Base-by-base conservation (phyloP, 2,797 vertebrate genomes). In the Zenarchopterus dispar region DNA sequence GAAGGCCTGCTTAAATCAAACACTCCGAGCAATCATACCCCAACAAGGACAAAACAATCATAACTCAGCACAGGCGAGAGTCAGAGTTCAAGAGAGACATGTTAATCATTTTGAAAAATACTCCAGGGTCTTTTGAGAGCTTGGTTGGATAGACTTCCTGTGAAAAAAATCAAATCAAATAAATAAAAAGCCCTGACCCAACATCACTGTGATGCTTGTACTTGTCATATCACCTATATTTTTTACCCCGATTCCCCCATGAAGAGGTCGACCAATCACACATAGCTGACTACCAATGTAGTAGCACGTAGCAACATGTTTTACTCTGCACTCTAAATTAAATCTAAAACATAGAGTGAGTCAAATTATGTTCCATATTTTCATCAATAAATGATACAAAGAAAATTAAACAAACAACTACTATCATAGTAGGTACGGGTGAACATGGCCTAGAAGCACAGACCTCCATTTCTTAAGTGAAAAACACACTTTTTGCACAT, bases 81-180 rank as follows among this genome's bases (percentile, higher is more conserved):
- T 91, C 89, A 92, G 70, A 90, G 88, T 84, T 90, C 85, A 86
- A 78, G 65, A 85, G 62, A 80, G 79, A 84, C 77, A 80, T 88
- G 84, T 85, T 85, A 71, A 85, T 89, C 78, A 77, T 88, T 88
- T 84, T 74, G 55, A 81, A 82, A 71, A 81, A 83, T 79, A 63
- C 81, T 84, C 75, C 45, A 44, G 81, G 73, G 76, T 62, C 71
- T 66, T 56, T 65, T 33, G 31, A 65, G 46, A 56, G 65, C 56
- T 77, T 62, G 66, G 55, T 48, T 62, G 48, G 53, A 80, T 22
- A 50, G 50, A 47, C 54, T 62, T 70, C 70, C 51, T 66, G 49
- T 70, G 67, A 56, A 42, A 67, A 41, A 46, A 53, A 54, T 50
- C 65, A 54, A 63, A 44, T 11, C 57, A 39, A 46, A 75, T 55